Evolutionary conservation across 2,888 invertebrate species (phyloP).

Genomic region (Ectemnius lituratus): DNA sequence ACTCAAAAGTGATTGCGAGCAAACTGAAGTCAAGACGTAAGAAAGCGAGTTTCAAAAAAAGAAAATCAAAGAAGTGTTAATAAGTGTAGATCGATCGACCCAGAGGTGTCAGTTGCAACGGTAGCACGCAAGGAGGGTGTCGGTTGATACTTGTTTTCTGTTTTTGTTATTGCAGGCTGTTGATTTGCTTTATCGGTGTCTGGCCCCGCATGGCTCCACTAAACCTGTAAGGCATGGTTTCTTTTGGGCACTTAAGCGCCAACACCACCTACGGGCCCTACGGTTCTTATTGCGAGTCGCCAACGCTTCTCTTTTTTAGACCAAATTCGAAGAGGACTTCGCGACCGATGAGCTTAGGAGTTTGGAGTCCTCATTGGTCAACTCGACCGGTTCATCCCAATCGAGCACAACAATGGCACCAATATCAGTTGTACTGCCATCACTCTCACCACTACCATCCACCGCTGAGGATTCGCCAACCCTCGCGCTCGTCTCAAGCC

Average conservation of each 20-base stretch:
- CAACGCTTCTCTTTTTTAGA: conserved; percentile 69
- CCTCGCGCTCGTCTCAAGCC: background rate
- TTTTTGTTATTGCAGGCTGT: conserved; percentile 78
- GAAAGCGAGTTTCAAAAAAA: background rate
- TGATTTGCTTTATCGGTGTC: conserved; percentile 78
- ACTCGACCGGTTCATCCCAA: conserved; percentile 42
- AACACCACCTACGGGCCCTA: conserved; percentile 46
- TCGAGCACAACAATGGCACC: conserved; percentile 66
- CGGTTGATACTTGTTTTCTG: conserved; percentile 76
- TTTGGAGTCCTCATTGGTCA: conserved; percentile 63
- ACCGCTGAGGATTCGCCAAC: conserved; percentile 49
- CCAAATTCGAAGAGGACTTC: conserved; percentile 76
- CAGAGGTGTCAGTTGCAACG: conserved; percentile 44
- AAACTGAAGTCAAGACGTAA: conserved; percentile 16
- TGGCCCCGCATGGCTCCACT: conserved; percentile 78
- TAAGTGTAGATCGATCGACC: conserved; percentile 55
- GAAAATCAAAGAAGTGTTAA: conserved; percentile 32
- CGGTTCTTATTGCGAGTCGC: conserved; percentile 56
- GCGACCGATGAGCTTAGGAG: conserved; percentile 71
- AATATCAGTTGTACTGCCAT: conserved; percentile 71
- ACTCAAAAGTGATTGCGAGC: background rate
- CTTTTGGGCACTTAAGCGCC: conserved; percentile 70
- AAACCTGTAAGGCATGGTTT: conserved; percentile 78
- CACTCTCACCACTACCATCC: conserved; percentile 68
- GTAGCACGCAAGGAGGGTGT: conserved; percentile 59